These are phyloP conservation scores for Embidobia sp. DNA, from an alignment of 2,888 invertebrate species.

Conservation along the genomic window DNA sequence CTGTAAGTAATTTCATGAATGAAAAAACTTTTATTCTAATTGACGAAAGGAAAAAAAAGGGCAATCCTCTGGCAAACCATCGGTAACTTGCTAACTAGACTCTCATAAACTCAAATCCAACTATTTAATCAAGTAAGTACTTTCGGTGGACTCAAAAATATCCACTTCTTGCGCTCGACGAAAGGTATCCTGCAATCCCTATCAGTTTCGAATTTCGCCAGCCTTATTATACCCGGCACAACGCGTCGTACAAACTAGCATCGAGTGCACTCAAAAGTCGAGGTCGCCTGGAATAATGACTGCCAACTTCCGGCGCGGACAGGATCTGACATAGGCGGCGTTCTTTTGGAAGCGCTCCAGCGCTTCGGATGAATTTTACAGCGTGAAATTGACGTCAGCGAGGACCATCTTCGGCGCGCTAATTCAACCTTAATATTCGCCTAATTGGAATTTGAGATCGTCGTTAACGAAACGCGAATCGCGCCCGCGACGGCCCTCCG, in stretches of 20 bases:
- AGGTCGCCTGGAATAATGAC: slow-evolving; percentile 49
- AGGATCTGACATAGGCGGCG: slow-evolving; percentile 16
- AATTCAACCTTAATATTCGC: slow-evolving; percentile 73
- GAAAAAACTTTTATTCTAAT: too few relatives aligned
- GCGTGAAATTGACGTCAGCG: slow-evolving; percentile 26
- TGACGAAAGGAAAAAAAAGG: too few relatives aligned
- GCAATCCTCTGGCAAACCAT: too few relatives aligned
- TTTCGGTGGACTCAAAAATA: background rate
- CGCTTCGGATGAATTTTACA: slow-evolving; percentile 54
- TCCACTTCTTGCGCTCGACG: background rate
- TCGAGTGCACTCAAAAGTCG: slow-evolving; percentile 54
- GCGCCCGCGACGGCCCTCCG: slow-evolving; percentile 32
- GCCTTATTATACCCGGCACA: slow-evolving; percentile 36
- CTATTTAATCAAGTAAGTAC: too few relatives aligned
- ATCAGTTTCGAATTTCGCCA: slow-evolving; percentile 57
- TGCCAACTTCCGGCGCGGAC: slow-evolving; percentile 31
- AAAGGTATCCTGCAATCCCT: slow-evolving; percentile 4
- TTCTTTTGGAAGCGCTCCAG: slow-evolving; percentile 62
- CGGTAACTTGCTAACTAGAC: too few relatives aligned
- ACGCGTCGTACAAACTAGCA: slow-evolving; percentile 52
- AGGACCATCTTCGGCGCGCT: slow-evolving; percentile 38
- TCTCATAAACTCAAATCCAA: too few relatives aligned
- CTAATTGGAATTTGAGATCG: slow-evolving; percentile 73
- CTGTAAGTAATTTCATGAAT: too few relatives aligned
- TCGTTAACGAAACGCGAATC: slow-evolving; percentile 64